Base-by-base conservation (phyloP, 2,113 vertebrate genomes). In the Marmota monax region DNA sequence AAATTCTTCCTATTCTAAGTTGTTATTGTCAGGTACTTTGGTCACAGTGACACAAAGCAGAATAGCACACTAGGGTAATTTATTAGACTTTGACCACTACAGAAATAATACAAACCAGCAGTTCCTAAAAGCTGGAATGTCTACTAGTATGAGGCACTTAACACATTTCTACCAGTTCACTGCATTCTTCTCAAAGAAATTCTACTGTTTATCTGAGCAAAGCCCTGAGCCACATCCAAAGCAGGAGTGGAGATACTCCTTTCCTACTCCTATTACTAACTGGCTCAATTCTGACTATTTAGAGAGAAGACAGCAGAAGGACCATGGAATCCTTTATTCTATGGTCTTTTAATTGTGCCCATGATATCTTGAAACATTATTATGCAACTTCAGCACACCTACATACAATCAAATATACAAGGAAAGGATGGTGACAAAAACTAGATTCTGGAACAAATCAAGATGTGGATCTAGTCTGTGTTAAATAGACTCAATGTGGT, bases 161-260 rank as follows among this genome's bases (percentile, higher is more conserved):
- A 32, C 72, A 69, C 42, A 65, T 70, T 72, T 61, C 51, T 25
- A 83, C 25, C 32, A 72, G 37, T 76, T 13, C 42, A 45, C 6
- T 88, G 39, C 37, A 63, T 48, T 88, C 51, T 85, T 67, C 51
- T 93, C 84, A 92, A 13, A 48, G 61, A 94, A 82, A 78, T 83
- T 53, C 45, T n/a, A n/a, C 72, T 65, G 53, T n/a, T 94, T 2
- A 42, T 18, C 17, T 45, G 20, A 94, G 34, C 79, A 92, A 61
- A 77, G 89, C 42, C 77, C 72, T 77, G 37, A 72, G 79, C 32
- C 51, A 87, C 53, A 70, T 65, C 34, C n/a, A n/a, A 61, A 18
- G 48, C 39, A 80, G 2, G 7, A 65, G 11, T n/a, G 25, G 56
- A 45, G n/a, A 83, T 29, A 92, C 29, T 42, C 34, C 53, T n/a